A percentile compares a stretch with the other conserved stretches of the same genome.
These are phyloP conservation scores for Formica selysi DNA, from an alignment of 1,140 invertebrate genomes.

Conservation along the genomic window DNA sequence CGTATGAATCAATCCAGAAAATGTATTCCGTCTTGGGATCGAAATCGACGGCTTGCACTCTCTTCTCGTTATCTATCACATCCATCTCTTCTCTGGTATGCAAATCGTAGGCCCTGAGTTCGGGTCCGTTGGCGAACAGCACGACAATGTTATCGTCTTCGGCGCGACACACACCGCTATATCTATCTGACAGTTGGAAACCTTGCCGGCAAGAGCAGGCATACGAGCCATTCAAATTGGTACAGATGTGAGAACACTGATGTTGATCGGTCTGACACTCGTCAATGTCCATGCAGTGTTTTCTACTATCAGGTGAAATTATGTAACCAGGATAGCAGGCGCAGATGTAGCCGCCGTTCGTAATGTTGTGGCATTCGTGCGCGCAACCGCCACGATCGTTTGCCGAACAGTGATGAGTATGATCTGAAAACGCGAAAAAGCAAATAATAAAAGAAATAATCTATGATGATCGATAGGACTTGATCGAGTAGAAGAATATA, in stretches of 20 bases:
- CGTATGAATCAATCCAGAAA: conserved; percentile 97
- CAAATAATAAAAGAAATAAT: background rate
- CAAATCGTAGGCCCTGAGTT: conserved; percentile 92
- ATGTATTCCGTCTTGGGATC: conserved; percentile 93
- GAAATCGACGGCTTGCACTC: conserved; percentile 96
- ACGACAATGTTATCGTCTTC: conserved; percentile 89
- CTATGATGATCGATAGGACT: background rate
- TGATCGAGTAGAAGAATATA: background rate
- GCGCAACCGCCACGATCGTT: conserved; percentile 95
- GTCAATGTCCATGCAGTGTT: conserved; percentile 95
- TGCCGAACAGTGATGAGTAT: conserved; percentile 91
- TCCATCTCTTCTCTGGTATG: conserved; percentile 90
- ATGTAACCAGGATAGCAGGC: conserved; percentile 95
- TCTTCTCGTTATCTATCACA: conserved; percentile 93
- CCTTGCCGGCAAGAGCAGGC: conserved; percentile 95
- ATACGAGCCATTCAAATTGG: conserved; percentile 96
- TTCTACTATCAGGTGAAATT: conserved; percentile 91
- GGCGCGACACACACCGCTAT: conserved; percentile 94
- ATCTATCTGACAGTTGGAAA: conserved; percentile 91
- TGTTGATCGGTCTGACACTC: conserved; percentile 95
- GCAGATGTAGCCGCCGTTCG: conserved; percentile 94
- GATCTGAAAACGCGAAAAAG: conserved; percentile 85
- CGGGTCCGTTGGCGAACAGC: conserved; percentile 93
- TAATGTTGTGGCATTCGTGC: conserved; percentile 95
- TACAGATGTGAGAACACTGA: conserved; percentile 96